Conservation (phyloP, 2,888 invertebrate species). For the Lepidochitona cinerea region DNA sequence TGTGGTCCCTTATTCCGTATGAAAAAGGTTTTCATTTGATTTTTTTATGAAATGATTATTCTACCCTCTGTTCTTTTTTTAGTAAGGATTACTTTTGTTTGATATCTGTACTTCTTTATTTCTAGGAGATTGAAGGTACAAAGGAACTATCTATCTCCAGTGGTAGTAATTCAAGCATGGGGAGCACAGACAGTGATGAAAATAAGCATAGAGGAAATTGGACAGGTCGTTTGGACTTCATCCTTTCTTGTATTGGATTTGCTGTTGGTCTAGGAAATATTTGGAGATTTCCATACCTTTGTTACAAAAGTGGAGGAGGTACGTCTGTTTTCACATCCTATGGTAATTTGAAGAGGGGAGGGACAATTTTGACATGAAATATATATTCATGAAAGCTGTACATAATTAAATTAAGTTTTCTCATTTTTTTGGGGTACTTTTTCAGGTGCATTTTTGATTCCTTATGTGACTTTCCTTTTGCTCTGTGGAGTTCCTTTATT, state of each 20-base stretch:
- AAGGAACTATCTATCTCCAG: neutral
- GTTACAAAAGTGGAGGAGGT: conserved; percentile 12
- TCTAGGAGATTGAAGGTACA: neutral
- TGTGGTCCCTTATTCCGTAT: too few relatives aligned
- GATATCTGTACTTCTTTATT: neutral
- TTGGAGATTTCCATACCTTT: neutral
- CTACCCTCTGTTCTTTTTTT: too few relatives aligned
- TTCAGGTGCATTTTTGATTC: conserved; percentile 79
- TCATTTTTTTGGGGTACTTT: too few relatives aligned
- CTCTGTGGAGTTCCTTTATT: conserved; percentile 77
- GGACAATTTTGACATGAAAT: too few relatives aligned
- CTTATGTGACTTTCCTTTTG: conserved; percentile 76
- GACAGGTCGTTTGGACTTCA: conserved; percentile 2
- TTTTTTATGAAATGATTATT: too few relatives aligned
- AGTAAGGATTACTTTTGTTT: too few relatives aligned
- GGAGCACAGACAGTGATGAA: neutral
- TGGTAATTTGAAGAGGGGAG: too few relatives aligned
- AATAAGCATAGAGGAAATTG: neutral
- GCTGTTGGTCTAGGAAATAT: conserved; percentile 1
- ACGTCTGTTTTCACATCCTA: too few relatives aligned
- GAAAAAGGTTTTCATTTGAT: too few relatives aligned
- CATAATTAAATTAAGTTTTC: too few relatives aligned
- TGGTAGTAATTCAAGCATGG: neutral
- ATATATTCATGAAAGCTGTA: too few relatives aligned
- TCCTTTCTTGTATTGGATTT: neutral